Evolutionary conservation across 1,140 invertebrate species (phyloP), one percentile per base, ranked within the genome.

Genomic region (Orius insidiosus): DNA sequence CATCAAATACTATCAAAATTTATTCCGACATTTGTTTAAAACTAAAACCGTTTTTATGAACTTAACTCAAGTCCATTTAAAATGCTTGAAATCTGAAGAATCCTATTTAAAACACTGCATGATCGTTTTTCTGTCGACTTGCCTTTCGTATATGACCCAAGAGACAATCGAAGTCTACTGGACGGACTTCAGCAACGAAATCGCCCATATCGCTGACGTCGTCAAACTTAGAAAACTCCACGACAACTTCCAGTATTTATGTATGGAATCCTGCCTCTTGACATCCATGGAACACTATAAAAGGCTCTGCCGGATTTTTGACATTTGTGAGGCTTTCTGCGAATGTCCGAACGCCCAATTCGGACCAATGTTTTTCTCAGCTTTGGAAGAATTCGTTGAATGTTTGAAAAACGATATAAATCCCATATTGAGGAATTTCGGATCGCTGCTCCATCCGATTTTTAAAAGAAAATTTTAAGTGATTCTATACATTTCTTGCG

Each of bases 181-280:
- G 36, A n/a, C 9, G 6, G 36, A 38, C 6, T 38, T 38, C 36
- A 13, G 14, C 6, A 38, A 38, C 9, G 5, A 5, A 6, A 14
- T 5, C 9, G 6, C 6, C 5, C 6, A 6, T 14, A 5, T 5
- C 5, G 6, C 6, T 13, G 9, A 9, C 36, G 14, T 38, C 36
- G 36, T n/a, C 6, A 14, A 38, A 14, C 36, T 38, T 6, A 6
- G 36, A 5, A 38, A 13, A 6, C 5, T 6, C 6, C 36, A 38
- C 36, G 36, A 38, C 36, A 14, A 38, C 36, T 38, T 38, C 36
- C 13, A n/a, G 36, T 38, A 38, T 14, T n/a, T n/a, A 38, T 6
- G 6, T 6, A 6, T 38, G 36, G 6, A 9, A 6, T 5, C 6
- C 6, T 7, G 6, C 6, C 6, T 38, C 6, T 14, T 38, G 6